phyloP scores from a whole-genome alignment of 2,797 vertebrate genomes.

The Peromyscus nudipes region DNA sequence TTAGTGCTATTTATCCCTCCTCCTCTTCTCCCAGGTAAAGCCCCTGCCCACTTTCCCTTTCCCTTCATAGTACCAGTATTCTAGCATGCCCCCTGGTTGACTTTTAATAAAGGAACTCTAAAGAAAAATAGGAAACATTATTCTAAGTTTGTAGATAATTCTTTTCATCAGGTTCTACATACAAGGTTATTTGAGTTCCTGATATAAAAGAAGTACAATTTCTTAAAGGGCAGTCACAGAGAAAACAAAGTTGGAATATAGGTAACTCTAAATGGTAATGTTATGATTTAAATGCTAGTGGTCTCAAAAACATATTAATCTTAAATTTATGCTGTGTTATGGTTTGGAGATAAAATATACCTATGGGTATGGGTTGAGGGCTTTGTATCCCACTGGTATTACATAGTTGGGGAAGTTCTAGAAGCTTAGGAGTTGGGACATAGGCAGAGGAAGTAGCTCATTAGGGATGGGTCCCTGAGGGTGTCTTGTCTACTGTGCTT shows the following conservation, averaged over 20 bases:
- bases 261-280: constrained; percentile 7
- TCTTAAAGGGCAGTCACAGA: not conserved
- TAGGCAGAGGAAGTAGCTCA: not conserved
- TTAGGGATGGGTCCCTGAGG: not conserved
- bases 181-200: constrained; percentile 17
- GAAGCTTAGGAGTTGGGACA: not conserved
- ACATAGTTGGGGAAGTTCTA: not conserved
- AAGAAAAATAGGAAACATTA: not conserved
- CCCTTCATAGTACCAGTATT: too few relatives aligned
- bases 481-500: not conserved
- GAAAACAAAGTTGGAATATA: not conserved
- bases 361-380: too few relatives aligned
- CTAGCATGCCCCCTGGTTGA: not conserved
- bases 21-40: not conserved
- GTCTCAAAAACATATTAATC: not conserved
- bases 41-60: not conserved
- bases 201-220: not conserved
- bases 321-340: not conserved
- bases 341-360: not conserved
- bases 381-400: not conserved
- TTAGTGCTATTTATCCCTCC: not conserved
- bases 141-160: constrained; percentile 43
- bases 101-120: constrained; percentile 27
- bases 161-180: constrained; percentile 31
- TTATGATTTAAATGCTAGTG: not conserved